Evolutionary conservation across 2,797 vertebrate genomes (phyloP), one percentile per base, ranked within the genome.

Genomic region (Protonibea diacanthus): DNA sequence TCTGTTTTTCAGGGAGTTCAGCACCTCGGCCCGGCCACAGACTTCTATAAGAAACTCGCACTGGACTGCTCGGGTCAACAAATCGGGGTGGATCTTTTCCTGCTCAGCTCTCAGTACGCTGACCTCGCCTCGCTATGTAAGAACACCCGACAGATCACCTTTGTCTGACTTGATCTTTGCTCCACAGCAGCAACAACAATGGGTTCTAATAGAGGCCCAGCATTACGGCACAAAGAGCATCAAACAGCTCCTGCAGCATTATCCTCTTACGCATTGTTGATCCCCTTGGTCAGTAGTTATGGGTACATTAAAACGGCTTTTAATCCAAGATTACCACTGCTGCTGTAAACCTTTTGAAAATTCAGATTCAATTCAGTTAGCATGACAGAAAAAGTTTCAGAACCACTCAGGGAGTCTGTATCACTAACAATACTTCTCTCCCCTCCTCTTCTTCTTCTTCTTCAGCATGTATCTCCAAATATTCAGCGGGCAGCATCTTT

Each of bases 31-130:
- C 98, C 98, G 18, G 98, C 98, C 64, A 99, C 98, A 3, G 98
- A 99, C 90, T 99, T 99, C 92, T 99, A 99, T 80, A 99, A 99
- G 94, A 99, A 99, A 83, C 94, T 99, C 7, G 97, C 98, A n/a
- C 93, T 99, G 93, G 98, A 99, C 89, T 99, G 98, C 88, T 99
- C 98, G 0, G 98, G 98, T 21, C 98, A 99, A 82, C 98, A 99
- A 87, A 97, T 97, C 1, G 97, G 96, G 6, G 97, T 99, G 90
- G 98, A 99, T 92, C 95, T 99, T 4, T 99, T 99, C 94, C 95
- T 99, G 70, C 91, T 99, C 86, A 99, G 97, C 93, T 97, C 97
- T 23, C 98, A 99, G 78, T 99, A 99, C 75, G 91, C 97, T 9
- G 98, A 99, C 90, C 94, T 99, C n/a, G 96, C 98, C 59, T 97